A percentile compares a stretch with the other conserved stretches of the same genome.
Conservation (phyloP, 2,113 vertebrate species). For the Nettapus auritus region DNA sequence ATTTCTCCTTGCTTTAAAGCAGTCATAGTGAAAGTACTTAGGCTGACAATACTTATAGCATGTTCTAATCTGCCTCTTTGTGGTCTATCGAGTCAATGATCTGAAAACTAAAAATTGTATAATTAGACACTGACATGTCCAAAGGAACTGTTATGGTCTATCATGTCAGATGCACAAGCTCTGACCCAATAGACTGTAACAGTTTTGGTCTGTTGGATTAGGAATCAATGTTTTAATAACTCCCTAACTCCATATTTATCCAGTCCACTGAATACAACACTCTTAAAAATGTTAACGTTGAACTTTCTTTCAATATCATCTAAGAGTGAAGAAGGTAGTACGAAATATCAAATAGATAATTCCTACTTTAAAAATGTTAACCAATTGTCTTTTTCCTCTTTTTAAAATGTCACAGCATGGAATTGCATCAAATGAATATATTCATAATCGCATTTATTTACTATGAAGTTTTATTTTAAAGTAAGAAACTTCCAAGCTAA, state of each 20-base stretch:
- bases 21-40: background rate
- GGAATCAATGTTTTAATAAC: conserved; percentile 61
- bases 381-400: background rate
- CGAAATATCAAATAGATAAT: background rate
- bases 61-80: conserved; percentile 58
- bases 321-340: background rate
- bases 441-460: background rate
- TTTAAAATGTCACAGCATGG: background rate
- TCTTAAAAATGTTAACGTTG: background rate
- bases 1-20: conserved; percentile 1
- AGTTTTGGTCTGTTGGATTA: conserved; percentile 61
- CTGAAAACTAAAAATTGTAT: conserved; percentile 38
- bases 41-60: background rate
- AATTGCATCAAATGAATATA: background rate
- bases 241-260: conserved; percentile 53
- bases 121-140: conserved; percentile 72
- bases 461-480: background rate
- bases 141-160: conserved; percentile 60
- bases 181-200: conserved; percentile 51
- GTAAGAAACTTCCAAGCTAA: background rate
- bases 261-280: conserved; percentile 41
- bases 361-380: background rate
- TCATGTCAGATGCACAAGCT: conserved; percentile 38
- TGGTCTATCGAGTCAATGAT: conserved; percentile 65
- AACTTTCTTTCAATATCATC: background rate